Percentiles rank a stretch among this genome's conserved stretches.
Evolutionary conservation across 2,113 vertebrate genomes (phyloP).

Genomic region (Calyptomena viridis): DNA sequence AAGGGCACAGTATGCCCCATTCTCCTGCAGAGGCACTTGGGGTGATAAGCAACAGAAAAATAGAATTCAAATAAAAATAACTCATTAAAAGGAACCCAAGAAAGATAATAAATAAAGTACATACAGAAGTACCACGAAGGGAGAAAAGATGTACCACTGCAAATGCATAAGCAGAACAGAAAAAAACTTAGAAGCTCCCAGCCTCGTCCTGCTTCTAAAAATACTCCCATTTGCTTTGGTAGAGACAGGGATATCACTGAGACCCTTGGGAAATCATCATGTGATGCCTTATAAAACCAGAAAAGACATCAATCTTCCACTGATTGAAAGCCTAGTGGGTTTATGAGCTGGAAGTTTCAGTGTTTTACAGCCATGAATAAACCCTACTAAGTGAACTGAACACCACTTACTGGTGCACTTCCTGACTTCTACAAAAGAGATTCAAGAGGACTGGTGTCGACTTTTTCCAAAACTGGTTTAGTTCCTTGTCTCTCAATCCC

Average conservation of each 20-base stretch:
- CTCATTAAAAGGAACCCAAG: constrained; percentile 4
- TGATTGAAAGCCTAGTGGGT: not conserved
- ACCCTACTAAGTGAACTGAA: not conserved
- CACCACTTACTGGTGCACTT: rapidly evolving
- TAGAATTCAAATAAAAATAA: constrained; percentile 19
- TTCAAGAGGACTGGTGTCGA: not conserved
- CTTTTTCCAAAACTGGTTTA: not conserved
- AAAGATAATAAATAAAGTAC: constrained; percentile 1
- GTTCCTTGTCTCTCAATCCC: not conserved
- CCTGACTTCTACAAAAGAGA: not conserved
- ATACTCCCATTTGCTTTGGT: not conserved
- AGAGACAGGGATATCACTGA: not conserved
- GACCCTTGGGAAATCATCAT: not conserved
- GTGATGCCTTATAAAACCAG: not conserved
- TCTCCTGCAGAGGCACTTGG: constrained; percentile 22
- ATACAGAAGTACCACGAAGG: not conserved
- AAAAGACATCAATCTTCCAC: not conserved
- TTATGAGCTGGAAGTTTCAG: not conserved
- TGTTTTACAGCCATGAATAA: not conserved
- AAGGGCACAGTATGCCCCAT: constrained; percentile 29
- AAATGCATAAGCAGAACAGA: not conserved
- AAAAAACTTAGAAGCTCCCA: not conserved
- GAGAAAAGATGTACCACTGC: not conserved
- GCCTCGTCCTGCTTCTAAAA: not conserved
- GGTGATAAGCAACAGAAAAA: constrained; percentile 38